Percentiles rank a stretch among this genome's conserved stretches.
These are phyloP conservation scores for Contarinia nasturtii DNA, from an alignment of 1,140 invertebrate species.

Conservation along the genomic window DNA sequence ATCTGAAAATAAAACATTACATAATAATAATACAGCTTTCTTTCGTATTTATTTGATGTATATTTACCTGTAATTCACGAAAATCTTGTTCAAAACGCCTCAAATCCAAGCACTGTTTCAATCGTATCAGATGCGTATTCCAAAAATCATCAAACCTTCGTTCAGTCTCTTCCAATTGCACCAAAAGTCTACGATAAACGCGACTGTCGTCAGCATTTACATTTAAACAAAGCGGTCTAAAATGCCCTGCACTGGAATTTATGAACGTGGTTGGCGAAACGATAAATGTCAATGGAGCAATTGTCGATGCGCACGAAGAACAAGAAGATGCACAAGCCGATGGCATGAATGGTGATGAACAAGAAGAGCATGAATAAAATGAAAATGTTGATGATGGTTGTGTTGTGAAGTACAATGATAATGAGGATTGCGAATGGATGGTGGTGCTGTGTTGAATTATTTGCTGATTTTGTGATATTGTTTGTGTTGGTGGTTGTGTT, in stretches of 20 bases:
- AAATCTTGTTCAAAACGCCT: conserved; percentile 80
- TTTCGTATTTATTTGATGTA: background rate
- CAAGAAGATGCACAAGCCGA: too few species aligned
- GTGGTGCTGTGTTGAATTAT: too few species aligned
- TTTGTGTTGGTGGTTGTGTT: too few species aligned
- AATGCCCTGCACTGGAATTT: conserved; percentile 18
- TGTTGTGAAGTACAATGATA: too few species aligned
- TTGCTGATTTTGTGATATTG: too few species aligned
- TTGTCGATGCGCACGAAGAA: too few species aligned
- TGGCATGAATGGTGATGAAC: too few species aligned
- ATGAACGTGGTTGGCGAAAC: conserved; percentile 8
- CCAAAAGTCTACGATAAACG: conserved; percentile 48
- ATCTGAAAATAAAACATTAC: conserved; percentile 20
- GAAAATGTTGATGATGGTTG: too few species aligned
- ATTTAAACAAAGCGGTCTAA: conserved; percentile 16
- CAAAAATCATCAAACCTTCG: conserved; percentile 86
- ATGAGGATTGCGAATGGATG: too few species aligned
- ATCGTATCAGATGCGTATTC: conserved; percentile 68
- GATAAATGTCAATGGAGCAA: too few species aligned
- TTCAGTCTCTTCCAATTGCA: conserved; percentile 90
- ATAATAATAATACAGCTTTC: background rate
- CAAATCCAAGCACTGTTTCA: conserved; percentile 75
- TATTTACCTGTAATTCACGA: conserved; percentile 45
- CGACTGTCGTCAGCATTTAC: conserved; percentile 21
- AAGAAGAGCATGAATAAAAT: too few species aligned